These are phyloP conservation scores for Apostichopus japonicus DNA, from an alignment of 35 echinoderm and acorn worm genomes.

Conservation along the genomic window DNA sequence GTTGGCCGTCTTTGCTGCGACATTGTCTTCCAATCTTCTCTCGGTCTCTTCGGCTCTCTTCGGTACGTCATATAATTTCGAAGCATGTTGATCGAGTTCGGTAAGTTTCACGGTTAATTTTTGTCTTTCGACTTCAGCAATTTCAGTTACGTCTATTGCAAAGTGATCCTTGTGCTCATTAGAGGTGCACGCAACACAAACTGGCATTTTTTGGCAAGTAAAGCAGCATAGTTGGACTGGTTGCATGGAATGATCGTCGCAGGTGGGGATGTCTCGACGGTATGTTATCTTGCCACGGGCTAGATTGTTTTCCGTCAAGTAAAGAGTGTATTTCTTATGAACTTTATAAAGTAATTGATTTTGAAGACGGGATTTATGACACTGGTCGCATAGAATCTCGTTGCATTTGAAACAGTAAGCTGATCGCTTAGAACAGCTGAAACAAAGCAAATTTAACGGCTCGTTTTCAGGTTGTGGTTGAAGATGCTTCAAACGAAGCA, in stretches of 20 bases:
- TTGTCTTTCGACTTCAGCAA: neutral
- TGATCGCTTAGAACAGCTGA: neutral
- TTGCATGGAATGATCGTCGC: neutral
- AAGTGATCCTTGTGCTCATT: neutral
- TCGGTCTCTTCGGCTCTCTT: neutral
- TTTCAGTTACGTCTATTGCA: neutral
- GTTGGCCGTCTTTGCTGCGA: neutral
- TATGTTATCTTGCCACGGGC: neutral
- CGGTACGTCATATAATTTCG: neutral
- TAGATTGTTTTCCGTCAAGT: neutral
- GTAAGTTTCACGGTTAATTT: neutral
- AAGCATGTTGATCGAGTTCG: neutral
- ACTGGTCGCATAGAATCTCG: neutral
- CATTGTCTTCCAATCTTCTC: neutral
- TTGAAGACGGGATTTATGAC: neutral
- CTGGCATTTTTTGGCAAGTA: neutral
- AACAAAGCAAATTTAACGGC: neutral
- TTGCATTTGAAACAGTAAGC: neutral
- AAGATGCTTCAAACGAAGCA: neutral
- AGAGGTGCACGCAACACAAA: neutral
- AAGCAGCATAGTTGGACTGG: neutral
- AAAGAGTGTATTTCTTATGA: neutral
- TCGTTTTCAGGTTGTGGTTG: neutral
- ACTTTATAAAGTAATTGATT: neutral
- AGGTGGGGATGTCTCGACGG: neutral